These are phyloP conservation scores for Drosophila mettleri DNA, from an alignment of 2,888 invertebrate genomes.

Conservation along the genomic window DNA sequence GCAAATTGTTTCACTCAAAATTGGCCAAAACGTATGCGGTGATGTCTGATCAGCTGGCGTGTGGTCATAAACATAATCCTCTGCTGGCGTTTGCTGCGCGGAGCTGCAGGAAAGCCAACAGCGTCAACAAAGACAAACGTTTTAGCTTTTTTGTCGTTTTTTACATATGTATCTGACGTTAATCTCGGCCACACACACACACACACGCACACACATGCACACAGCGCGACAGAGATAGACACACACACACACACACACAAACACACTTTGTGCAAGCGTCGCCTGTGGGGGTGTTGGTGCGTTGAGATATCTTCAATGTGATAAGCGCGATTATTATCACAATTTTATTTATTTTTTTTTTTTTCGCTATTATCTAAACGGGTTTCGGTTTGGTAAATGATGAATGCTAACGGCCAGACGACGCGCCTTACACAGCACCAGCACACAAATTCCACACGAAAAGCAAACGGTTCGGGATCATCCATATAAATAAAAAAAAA, in stretches of 20 bases:
- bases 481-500: no score
- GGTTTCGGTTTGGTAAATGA: slow-evolving; percentile 70
- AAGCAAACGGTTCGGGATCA: slow-evolving; percentile 44
- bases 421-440: slow-evolving; percentile 53
- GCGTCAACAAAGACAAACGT: slow-evolving; percentile 42
- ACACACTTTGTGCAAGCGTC: not conserved
- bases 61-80: slow-evolving; percentile 70
- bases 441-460: slow-evolving; percentile 47
- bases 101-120: slow-evolving; percentile 38
- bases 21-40: slow-evolving; percentile 18
- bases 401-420: slow-evolving; percentile 70
- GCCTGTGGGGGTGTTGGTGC: slow-evolving; percentile 49
- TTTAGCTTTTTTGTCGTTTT: slow-evolving; percentile 7
- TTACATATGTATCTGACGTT: slow-evolving; percentile 59
- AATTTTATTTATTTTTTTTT: slow-evolving; percentile 35
- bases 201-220: slow-evolving; percentile 9
- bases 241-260: not conserved
- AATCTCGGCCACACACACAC: slow-evolving; percentile 51
- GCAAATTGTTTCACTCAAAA: slow-evolving; percentile 12
- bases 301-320: slow-evolving; percentile 65
- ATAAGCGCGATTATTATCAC: slow-evolving; percentile 79
- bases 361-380: slow-evolving; percentile 74
- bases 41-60: slow-evolving; percentile 43
- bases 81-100: slow-evolving; percentile 35
- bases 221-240: slow-evolving; percentile 6